Evolutionary conservation across 2,888 invertebrate genomes (phyloP), one percentile per base, ranked within the genome.

Genomic region (Pheosia tremula): DNA sequence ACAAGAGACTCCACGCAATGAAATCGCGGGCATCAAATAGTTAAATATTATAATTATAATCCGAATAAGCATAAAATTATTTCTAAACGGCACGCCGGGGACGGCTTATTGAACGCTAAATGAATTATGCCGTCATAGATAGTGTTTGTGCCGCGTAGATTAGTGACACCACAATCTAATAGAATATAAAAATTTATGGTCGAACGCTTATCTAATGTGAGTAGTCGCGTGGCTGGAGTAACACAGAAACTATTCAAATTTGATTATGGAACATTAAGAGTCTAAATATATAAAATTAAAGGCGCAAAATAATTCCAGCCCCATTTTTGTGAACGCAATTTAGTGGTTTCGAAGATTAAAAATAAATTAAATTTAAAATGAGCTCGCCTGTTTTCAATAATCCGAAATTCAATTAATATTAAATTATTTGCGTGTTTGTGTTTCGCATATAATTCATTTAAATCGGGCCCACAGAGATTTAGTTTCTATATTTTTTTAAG

Each of bases 41-140:
- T 36, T 9, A 37, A 67, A 77, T 71, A 70, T 66, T 59, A 69
- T 78, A 89, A 70, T 66, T 59, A 69, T 78, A 89, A 90, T 91
- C 88, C 86, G 82, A 83, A 87, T 82, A 74, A 82, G 88, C 91
- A 91, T 91, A 87, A 88, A 90, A 90, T 92, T 89, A 87, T 89
- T 81, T 74, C 78, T 77, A 74, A 71, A 84, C 71, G 78, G 69
- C 77, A 79, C 88, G 75, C 84, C 78, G 72, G 87, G 88, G 88
- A 85, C 82, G 76, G 82, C 80, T 86, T 87, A 85, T 87, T 86
- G 83, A 75, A 82, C 60, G 75, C 78, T 73, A 79, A 83, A 88
- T 89, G 85, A 91, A 91, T 87, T 90, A 92, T 91, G 80, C 83
- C 66, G 70, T 68, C 68, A 69, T 77, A 86, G 88, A 91, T 90